Conservation (phyloP, 2,888 invertebrate species). For the Neelides folsomi region DNA sequence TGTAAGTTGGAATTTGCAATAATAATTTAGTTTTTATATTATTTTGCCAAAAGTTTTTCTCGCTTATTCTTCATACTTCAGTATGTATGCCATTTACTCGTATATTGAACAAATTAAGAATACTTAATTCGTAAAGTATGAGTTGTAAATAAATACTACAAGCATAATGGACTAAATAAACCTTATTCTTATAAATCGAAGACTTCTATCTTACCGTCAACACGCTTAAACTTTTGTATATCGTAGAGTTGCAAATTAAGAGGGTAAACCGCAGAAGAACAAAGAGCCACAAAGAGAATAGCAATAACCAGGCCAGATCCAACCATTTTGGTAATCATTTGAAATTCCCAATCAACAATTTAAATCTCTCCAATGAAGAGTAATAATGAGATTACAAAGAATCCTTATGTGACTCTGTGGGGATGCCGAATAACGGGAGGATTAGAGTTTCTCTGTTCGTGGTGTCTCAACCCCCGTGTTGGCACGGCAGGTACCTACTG, state of each 20-base stretch:
- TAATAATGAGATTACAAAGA: background rate
- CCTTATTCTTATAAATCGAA: too few species aligned
- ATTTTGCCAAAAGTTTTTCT: too few species aligned
- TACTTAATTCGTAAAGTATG: too few species aligned
- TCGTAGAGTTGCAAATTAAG: conserved; percentile 33
- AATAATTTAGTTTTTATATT: too few species aligned
- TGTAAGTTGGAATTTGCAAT: too few species aligned
- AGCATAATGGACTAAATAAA: too few species aligned
- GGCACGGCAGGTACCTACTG: too few species aligned
- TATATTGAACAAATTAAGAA: too few species aligned
- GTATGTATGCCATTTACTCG: too few species aligned
- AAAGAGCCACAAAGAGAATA: conserved; percentile 30
- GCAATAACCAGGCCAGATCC: conserved; percentile 25
- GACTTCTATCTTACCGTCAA: conserved; percentile 22
- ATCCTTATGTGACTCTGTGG: background rate
- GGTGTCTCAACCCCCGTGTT: too few species aligned
- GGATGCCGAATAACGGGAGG: background rate
- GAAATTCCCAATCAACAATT: background rate
- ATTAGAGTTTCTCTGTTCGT: conserved; percentile 1
- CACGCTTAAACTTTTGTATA: conserved; percentile 32
- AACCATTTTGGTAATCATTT: conserved; percentile 28
- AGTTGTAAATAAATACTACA: too few species aligned
- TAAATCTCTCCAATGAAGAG: background rate
- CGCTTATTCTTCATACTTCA: too few species aligned
- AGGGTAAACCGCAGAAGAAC: conserved; percentile 33